Conservation (phyloP, 2,113 vertebrate species). For the Myrmecophaga tridactyla region DNA sequence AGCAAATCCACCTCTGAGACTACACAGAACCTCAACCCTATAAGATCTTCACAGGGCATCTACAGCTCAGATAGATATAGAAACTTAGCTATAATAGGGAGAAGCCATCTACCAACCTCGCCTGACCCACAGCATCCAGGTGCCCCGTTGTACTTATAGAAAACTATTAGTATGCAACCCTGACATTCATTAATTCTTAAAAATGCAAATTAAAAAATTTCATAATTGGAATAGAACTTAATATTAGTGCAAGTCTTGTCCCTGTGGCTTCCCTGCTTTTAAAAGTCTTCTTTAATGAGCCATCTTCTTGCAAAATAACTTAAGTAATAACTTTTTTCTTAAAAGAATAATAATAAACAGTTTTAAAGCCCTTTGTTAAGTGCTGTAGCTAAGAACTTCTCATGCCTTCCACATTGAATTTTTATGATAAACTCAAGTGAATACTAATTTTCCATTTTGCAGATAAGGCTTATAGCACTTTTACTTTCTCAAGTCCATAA, state of each 20-base stretch:
- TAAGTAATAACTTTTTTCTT: background rate
- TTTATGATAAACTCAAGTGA: background rate
- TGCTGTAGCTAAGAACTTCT: background rate
- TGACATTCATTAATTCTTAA: background rate
- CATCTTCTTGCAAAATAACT: background rate
- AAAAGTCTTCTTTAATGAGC: background rate
- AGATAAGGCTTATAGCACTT: background rate
- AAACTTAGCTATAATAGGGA: slow-evolving; percentile 7
- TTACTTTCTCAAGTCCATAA: background rate
- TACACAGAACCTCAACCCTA: background rate
- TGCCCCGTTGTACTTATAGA: background rate
- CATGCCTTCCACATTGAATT: background rate
- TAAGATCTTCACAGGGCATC: background rate
- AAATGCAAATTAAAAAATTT: background rate
- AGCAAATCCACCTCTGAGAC: background rate
- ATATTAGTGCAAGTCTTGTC: background rate
- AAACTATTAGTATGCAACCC: background rate
- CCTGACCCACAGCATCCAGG: background rate
- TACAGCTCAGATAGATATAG: background rate
- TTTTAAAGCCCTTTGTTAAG: background rate
- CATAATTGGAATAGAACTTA: background rate
- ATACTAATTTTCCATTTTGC: background rate
- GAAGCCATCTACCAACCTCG: background rate
- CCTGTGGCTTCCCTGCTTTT: background rate
- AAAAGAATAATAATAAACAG: background rate